phyloP scores from a whole-genome alignment of 1,140 invertebrate genomes.

The Drosophila equinoxialis region DNA sequence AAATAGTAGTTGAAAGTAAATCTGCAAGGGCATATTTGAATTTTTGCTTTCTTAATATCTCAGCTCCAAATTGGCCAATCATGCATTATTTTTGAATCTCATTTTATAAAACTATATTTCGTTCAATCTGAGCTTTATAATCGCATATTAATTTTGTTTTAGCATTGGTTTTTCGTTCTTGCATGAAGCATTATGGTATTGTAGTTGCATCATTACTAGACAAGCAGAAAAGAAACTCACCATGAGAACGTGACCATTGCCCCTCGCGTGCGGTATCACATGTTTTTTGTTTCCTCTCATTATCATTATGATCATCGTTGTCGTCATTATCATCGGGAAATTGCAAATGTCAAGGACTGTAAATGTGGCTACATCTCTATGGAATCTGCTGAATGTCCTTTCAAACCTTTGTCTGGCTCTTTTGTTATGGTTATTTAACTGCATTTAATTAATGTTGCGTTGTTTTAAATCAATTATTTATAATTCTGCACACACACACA shows the following conservation, averaged over 20 bases:
- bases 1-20: no score
- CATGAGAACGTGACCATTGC: background rate
- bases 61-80: constrained; percentile 6
- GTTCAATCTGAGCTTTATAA: background rate
- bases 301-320: background rate
- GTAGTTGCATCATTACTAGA: constrained; percentile 16
- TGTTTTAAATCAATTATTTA: constrained; percentile 57
- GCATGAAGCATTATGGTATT: constrained; percentile 15
- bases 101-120: background rate
- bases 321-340: constrained; percentile 26
- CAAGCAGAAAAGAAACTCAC: background rate
- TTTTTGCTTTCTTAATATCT: background rate
- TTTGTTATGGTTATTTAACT: constrained; percentile 49
- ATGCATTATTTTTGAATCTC: background rate
- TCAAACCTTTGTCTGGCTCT: constrained; percentile 28
- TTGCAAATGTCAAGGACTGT: constrained; percentile 37
- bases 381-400: constrained; percentile 4
- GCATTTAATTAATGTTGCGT: constrained; percentile 51
- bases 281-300: background rate
- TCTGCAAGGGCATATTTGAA: background rate
- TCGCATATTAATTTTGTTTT: background rate
- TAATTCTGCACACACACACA: constrained; percentile 23
- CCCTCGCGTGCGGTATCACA: background rate
- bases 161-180: constrained; percentile 2
- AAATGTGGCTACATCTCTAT: constrained; percentile 19